Conservation (phyloP, 2,113 vertebrate genomes). For the Hydropotes inermis region DNA sequence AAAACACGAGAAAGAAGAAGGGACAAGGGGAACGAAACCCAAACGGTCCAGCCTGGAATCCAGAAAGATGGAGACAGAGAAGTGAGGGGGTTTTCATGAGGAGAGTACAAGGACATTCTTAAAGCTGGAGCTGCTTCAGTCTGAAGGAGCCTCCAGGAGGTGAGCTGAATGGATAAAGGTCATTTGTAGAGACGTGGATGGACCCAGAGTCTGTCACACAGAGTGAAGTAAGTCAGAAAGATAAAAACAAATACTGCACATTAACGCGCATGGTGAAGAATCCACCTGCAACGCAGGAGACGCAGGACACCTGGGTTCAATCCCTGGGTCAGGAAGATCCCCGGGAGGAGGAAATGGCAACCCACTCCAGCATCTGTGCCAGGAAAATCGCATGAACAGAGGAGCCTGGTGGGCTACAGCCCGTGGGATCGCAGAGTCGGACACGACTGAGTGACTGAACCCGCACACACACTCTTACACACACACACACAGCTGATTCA, state of each 20-base stretch:
- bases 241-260: not conserved
- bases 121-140: not conserved
- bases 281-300: not conserved
- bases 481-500: not conserved
- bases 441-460: not conserved
- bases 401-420: not conserved
- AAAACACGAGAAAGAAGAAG: not conserved
- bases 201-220: not conserved
- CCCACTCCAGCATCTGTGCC: not conserved
- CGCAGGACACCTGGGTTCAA: not conserved
- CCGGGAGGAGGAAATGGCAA: not conserved
- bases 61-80: not conserved
- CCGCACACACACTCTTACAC: not conserved
- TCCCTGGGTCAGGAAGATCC: not conserved
- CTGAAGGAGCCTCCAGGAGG: not conserved
- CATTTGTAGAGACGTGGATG: not conserved
- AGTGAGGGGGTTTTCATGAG: rapidly evolving
- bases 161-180: not conserved
- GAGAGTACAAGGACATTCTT: not conserved
- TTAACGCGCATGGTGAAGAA: not conserved
- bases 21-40: not conserved
- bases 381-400: not conserved
- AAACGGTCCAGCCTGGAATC: rapidly evolving
- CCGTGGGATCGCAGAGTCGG: not conserved
- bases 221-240: not conserved